These are phyloP conservation scores for Tragulus kanchil DNA, from an alignment of 2,113 vertebrate genomes.

Conservation along the genomic window DNA sequence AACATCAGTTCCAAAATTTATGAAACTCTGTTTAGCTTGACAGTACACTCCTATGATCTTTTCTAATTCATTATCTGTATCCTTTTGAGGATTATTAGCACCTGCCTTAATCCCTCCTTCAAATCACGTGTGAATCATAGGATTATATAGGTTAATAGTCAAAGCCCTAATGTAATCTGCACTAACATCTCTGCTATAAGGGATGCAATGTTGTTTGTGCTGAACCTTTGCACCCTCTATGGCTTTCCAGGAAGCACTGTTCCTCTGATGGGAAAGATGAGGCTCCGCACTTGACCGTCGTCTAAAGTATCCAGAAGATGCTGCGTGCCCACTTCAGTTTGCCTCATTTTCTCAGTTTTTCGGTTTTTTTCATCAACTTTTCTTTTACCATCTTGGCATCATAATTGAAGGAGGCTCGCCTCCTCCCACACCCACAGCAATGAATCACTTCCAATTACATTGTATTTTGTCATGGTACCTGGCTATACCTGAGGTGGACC, in stretches of 20 bases:
- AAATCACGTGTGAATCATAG: slow-evolving; percentile 94
- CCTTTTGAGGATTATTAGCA: slow-evolving; percentile 95
- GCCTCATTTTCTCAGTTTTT: slow-evolving; percentile 91
- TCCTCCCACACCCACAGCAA: slow-evolving; percentile 61
- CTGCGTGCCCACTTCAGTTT: slow-evolving; percentile 91
- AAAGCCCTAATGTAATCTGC: slow-evolving; percentile 96
- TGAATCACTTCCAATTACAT: slow-evolving; percentile 89
- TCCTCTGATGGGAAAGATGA: slow-evolving; percentile 94
- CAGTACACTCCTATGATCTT: slow-evolving; percentile 95
- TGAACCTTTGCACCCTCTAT: slow-evolving; percentile 93
- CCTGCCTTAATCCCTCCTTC: slow-evolving; percentile 94
- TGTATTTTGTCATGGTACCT: background rate
- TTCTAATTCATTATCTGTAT: slow-evolving; percentile 95
- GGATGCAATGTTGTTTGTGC: slow-evolving; percentile 93
- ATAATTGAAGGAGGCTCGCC: slow-evolving; percentile 93
- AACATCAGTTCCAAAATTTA: slow-evolving; percentile 94
- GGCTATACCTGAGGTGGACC: background rate
- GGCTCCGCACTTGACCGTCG: slow-evolving; percentile 94
- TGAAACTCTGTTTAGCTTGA: slow-evolving; percentile 94
- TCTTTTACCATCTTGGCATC: slow-evolving; percentile 93
- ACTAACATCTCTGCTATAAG: slow-evolving; percentile 93
- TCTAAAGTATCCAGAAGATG: slow-evolving; percentile 94
- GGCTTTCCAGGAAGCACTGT: slow-evolving; percentile 94
- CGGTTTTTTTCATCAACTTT: slow-evolving; percentile 93
- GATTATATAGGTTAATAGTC: slow-evolving; percentile 96